phyloP scores from a whole-genome alignment of 2,797 vertebrate species.

The Oceanodroma leucorhoa region DNA sequence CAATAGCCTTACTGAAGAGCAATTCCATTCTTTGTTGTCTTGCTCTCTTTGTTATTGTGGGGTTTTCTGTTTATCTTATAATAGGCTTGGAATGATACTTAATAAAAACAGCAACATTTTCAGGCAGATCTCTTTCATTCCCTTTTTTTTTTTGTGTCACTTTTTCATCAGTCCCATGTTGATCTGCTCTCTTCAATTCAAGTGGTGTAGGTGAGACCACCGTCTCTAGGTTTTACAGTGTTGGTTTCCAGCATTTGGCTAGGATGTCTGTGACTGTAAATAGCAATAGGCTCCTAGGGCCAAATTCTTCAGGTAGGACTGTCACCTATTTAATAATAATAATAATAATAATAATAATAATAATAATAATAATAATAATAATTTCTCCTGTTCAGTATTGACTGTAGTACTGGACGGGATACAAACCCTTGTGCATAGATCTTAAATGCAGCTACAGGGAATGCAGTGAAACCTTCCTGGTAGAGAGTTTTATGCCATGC shows the following conservation, averaged over 20 bases:
- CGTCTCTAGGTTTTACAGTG: neutral
- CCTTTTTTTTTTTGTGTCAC: neutral
- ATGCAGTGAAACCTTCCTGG: neutral
- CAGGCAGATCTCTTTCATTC: neutral
- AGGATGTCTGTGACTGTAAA: neutral
- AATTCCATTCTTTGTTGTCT: conserved; percentile 15
- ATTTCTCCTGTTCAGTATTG: neutral
- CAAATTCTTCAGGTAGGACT: neutral
- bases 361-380: neutral
- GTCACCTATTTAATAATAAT: neutral
- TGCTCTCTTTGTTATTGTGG: neutral
- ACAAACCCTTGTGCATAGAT: neutral
- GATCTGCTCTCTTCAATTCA: neutral
- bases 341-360: neutral
- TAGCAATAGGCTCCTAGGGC: neutral
- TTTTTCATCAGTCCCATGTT: neutral
- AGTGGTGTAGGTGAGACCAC: neutral
- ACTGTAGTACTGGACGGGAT: neutral
- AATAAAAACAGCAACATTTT: neutral
- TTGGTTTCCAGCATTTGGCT: neutral
- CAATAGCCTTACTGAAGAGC: neutral
- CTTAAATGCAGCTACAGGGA: neutral
- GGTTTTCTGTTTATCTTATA: neutral
- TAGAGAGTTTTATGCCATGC: neutral
- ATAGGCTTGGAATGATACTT: neutral